Base-by-base conservation (phyloP, 2,888 invertebrate genomes). In the Stenichneumon culpator region DNA sequence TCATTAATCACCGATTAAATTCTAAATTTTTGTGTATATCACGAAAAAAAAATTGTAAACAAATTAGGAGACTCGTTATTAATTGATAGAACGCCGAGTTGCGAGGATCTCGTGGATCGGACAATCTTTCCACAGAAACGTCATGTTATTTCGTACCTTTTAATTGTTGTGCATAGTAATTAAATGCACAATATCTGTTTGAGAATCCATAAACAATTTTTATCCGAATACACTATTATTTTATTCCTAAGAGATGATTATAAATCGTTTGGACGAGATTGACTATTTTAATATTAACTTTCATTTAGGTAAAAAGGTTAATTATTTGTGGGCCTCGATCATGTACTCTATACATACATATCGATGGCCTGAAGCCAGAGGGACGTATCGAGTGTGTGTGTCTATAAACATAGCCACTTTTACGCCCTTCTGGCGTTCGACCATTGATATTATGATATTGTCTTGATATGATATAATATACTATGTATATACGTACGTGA, bases 251-350 rank as follows among this genome's bases (percentile, higher is more conserved):
- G 81, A 84, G 80, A 86, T 82, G 72, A 86, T 85, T 87, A 88
- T 86, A 79, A 67, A 86, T 87, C 85, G 68, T 86, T 85, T 87
- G 80, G 84, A 88, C 84, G 86, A 89, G 88, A 90, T 89, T 82
- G 82, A 90, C 88, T 91, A 91, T 91, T 91, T 91, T 91, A 90
- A 87, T 90, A 90, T 87, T 90, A 90, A 87, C 87, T 75, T 83
- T 83, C 63, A 80, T 81, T 89, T 90, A 89, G 86, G 78, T 72
- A 80, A 82, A 88, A 84, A 74, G 50, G 65, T 69, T 69, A 54
- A 60, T 57, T 85, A 60, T 32, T 68, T 70, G 79, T 75, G 75
- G 82, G 52, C 70, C 74, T 67, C 44, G 67, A 75, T 60, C 28
- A 52, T 73, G 50, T 73, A 72, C 72, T 52, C 54, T 74, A 28